Evolutionary conservation across 2,113 vertebrate species (phyloP), one percentile per base, ranked within the genome.

Genomic region (Neoarius graeffei): DNA sequence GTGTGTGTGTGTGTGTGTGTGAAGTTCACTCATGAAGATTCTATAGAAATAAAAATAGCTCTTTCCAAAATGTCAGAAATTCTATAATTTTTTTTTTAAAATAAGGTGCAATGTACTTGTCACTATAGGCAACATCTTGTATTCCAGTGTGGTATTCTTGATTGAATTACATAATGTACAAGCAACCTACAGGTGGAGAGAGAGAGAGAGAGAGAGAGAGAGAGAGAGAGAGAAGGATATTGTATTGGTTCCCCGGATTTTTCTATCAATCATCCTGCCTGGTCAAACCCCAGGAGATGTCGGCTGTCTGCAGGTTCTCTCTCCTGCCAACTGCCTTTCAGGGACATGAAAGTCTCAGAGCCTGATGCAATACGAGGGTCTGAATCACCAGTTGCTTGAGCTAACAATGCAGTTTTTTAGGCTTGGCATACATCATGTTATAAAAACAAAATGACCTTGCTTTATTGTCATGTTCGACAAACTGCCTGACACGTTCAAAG

Each of bases 311-410:
- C 82, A 84, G 50, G 62, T 67, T 80, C 87, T 66, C 71, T 76
- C 69, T 88, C 81, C 81, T 84, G 87, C 48, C 87, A 88, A 66
- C 81, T 69, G 62, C 60, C 62, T 88, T 84, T 85, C 74, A 69
- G 82, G 50, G 60, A 79, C 83, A 69, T 79, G 76, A 84, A 79
- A 77, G 82, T 66, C 81, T 73, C 86, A 50, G 42, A 73, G 66
- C 80, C 54, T 84, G 60, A 88, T 80, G 73, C 82, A 88, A 88
- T 73, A 87, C 59, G 27, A 80, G 52, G 73, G 60, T 64, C 73
- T 88, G 82, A 67, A 88, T 88, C 87, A 88, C 82, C 60, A 79
- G 82, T 88, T 88, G 87, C 87, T 88, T 56, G 20, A 84, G 73
- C n/a, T 77, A 80, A 85, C 82, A 79, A 85, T 88, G 59, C 86